Evolutionary conservation across 2,888 invertebrate species (phyloP), one percentile per base, ranked within the genome.

Genomic region (Acutogordius australiensis): DNA sequence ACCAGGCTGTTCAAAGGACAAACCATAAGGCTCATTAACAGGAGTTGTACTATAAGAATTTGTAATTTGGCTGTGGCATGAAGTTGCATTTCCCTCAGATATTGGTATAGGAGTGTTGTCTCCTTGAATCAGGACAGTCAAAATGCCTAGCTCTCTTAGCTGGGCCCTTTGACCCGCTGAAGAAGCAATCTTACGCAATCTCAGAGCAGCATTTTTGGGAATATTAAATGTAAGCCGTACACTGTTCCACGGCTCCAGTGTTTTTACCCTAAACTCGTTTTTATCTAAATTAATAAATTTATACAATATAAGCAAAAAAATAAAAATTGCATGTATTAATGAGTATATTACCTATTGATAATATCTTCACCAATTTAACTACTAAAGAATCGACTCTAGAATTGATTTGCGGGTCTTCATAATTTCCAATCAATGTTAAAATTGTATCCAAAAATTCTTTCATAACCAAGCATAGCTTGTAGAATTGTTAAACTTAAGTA

Each of bases 381-480:
- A 51, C 23, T 51, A 51, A 23, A 51, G 26, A 51, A 51, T 51
- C 51, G 23, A 51, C 51, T n/a, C 23, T 13, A 4, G 23, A 4
- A 21, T 23, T 51, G 8, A 51, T n/a, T 21, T 13, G 23, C 8
- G 51, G 51, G 23, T 51, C 51, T n/a, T 51, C 4, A 23, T 51
- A 51, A 51, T 51, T 26, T n/a, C 51, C 51, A 51, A 51, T 51
- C 23, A 51, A 23, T 51, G 51, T 51, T 51, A 51, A 51, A 51
- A 51, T 23, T n/a, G 51, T 51, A 23, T 51, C 51, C 51, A 51
- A 51, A 23, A 51, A 51, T n/a, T 51, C n/a, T 51, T 51, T 51
- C 51, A 51, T 51, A 37, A 37, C 18, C 37, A 13, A 37, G 8
- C 37, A 37, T 37, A n/a, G n/a, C n/a, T n/a, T n/a, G n/a, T n/a